Percentiles rank a stretch among this genome's conserved stretches.
Evolutionary conservation across 2,888 invertebrate genomes (phyloP).

Genomic region (Drosophila phalerata): DNA sequence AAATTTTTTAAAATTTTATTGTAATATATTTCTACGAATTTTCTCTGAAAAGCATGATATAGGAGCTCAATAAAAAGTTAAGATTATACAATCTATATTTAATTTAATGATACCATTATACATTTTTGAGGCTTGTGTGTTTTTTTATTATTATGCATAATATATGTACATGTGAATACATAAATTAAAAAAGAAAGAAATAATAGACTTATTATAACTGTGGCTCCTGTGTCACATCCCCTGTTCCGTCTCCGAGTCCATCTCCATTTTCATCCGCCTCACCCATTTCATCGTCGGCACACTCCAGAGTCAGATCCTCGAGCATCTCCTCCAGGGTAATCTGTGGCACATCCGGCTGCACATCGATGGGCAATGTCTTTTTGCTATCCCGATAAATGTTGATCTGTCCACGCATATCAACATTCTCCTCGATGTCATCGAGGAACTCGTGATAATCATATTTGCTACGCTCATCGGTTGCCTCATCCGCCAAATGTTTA

Average conservation of each 20-base stretch:
- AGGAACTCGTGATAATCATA: slow-evolving; percentile 97
- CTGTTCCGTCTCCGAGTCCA: slow-evolving; percentile 81
- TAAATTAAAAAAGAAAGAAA: slow-evolving; percentile 24
- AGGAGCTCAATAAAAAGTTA: too few relatives aligned
- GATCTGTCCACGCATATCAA: slow-evolving; percentile 93
- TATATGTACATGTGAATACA: slow-evolving; percentile 38
- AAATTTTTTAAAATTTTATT: too few relatives aligned
- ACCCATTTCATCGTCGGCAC: slow-evolving; percentile 90
- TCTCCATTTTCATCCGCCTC: slow-evolving; percentile 85
- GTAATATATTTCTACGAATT: too few relatives aligned
- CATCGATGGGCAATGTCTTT: slow-evolving; percentile 72
- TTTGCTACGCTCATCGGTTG: slow-evolving; percentile 88
- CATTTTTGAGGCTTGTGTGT: too few relatives aligned
- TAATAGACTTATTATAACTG: slow-evolving; percentile 44
- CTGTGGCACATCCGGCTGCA: slow-evolving; percentile 88
- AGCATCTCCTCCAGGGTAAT: slow-evolving; percentile 97
- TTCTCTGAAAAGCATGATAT: too few relatives aligned
- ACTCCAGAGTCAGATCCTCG: slow-evolving; percentile 91
- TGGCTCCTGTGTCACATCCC: slow-evolving; percentile 24
- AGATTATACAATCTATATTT: too few relatives aligned
- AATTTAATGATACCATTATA: too few relatives aligned
- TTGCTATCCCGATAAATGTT: slow-evolving; percentile 93
- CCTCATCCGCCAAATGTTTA: slow-evolving; percentile 92
- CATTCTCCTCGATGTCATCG: slow-evolving; percentile 98
- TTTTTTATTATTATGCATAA: slow-evolving; percentile 19